Conservation (phyloP, 2,888 invertebrate species). For the Dorcus hopei region DNA sequence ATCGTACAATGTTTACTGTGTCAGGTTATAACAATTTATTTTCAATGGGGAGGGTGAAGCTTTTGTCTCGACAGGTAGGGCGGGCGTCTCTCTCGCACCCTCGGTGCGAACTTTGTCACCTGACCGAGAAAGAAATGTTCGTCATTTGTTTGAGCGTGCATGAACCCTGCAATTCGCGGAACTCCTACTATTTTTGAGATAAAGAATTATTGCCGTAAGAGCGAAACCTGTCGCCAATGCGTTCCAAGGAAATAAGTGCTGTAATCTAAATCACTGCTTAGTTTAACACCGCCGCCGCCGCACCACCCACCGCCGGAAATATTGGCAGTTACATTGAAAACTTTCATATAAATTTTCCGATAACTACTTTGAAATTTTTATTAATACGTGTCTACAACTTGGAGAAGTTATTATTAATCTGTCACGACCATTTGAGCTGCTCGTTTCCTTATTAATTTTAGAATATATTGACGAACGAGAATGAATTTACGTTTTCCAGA, state of each 20-base stretch:
- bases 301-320: too few relatives aligned
- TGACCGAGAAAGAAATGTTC: conserved; percentile 11
- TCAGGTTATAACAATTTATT: conserved; percentile 15
- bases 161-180: conserved; percentile 10
- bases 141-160: conserved; percentile 9
- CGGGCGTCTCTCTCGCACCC: neutral
- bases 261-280: too few relatives aligned
- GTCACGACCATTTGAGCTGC: too few relatives aligned
- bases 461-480: too few relatives aligned
- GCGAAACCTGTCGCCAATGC: conserved; percentile 10
- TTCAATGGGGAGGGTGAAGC: conserved; percentile 9
- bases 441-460: too few relatives aligned
- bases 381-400: too few relatives aligned
- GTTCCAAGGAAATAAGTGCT: conserved; percentile 5
- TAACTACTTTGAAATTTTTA: too few relatives aligned
- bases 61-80: conserved; percentile 13
- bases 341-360: too few relatives aligned
- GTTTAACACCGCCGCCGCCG: too few relatives aligned
- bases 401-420: too few relatives aligned
- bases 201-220: conserved; percentile 8
- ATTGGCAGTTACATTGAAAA: too few relatives aligned
- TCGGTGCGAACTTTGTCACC: conserved; percentile 13
- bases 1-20: conserved; percentile 10
- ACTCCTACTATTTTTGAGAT: conserved; percentile 13
- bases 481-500: too few relatives aligned